Conservation (phyloP, 2,888 invertebrate genomes). For the Protophormia terraenovae region DNA sequence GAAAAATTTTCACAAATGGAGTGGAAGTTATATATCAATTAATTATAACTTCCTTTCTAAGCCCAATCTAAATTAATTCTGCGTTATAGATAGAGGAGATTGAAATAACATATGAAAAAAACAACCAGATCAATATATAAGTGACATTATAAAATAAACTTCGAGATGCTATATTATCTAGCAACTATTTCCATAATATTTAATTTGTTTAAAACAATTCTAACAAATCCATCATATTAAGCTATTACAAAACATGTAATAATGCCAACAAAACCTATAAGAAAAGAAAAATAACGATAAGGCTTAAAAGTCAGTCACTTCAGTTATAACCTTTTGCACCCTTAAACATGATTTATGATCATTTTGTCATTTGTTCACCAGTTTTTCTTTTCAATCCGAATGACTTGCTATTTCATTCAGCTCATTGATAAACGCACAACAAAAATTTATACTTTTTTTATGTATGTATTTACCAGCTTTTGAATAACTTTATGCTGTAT, state of each 20-base stretch:
- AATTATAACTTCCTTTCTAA: too few relatives aligned
- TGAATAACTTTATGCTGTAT: slow-evolving; percentile 1
- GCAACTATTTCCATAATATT: too few relatives aligned
- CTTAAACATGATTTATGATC: slow-evolving; percentile 59
- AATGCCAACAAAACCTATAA: neutral
- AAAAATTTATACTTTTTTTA: neutral
- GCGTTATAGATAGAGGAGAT: too few relatives aligned
- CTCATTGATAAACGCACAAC: slow-evolving; percentile 26
- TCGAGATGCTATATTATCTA: too few relatives aligned
- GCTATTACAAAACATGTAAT: slow-evolving; percentile 19
- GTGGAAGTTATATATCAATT: too few relatives aligned
- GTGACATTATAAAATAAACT: too few relatives aligned
- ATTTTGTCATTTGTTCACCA: slow-evolving; percentile 35
- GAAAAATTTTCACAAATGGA: too few relatives aligned
- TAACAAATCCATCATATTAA: neutral
- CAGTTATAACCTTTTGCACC: slow-evolving; percentile 48
- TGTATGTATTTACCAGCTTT: neutral
- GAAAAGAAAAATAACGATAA: neutral
- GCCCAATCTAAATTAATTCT: too few relatives aligned
- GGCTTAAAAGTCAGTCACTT: slow-evolving; percentile 32
- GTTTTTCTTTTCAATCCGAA: neutral
- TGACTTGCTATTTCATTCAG: slow-evolving; percentile 22
- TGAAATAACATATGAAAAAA: too few relatives aligned
- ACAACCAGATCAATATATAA: too few relatives aligned
- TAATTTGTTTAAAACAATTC: too few relatives aligned